A percentile compares a stretch with the other conserved stretches of the same genome.
These are phyloP conservation scores for Theretra japonica DNA, from an alignment of 2,888 invertebrate genomes.

Conservation along the genomic window DNA sequence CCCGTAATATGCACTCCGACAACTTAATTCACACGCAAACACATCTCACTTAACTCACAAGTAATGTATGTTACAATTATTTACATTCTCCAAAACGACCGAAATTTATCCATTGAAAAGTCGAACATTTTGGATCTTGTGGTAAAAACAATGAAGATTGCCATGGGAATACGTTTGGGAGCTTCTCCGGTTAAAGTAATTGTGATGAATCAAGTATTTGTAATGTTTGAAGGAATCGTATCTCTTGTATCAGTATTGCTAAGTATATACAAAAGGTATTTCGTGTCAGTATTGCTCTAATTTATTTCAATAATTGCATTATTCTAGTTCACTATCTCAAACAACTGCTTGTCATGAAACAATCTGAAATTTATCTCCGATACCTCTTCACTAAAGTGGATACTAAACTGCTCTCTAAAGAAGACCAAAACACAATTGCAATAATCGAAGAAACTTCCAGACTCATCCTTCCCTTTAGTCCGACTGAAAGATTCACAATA, in stretches of 20 bases:
- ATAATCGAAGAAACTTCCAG: background rate
- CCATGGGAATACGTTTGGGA: background rate
- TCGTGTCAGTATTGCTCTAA: background rate
- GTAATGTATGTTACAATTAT: conserved; percentile 71
- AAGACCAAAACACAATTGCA: background rate
- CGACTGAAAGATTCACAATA: background rate
- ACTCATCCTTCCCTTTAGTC: background rate
- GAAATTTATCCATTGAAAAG: conserved; percentile 49
- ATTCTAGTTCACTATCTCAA: background rate
- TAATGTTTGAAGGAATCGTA: background rate
- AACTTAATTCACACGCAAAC: conserved; percentile 58
- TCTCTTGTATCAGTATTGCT: background rate
- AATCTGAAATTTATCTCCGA: background rate
- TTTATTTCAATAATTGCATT: background rate
- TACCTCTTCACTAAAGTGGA: background rate
- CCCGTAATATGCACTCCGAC: conserved; percentile 43
- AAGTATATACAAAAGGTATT: conserved; percentile 6
- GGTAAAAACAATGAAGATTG: conserved; percentile 5
- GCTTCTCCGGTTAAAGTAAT: background rate
- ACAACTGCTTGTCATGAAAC: background rate
- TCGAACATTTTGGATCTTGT: conserved; percentile 66
- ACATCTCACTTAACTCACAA: conserved; percentile 53
- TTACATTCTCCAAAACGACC: conserved; percentile 58
- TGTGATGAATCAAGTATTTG: background rate
- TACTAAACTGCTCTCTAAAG: background rate